Percentiles rank a stretch among this genome's conserved stretches.
Evolutionary conservation across 2,888 invertebrate species (phyloP).

Genomic region (Agonum fuliginosum): DNA sequence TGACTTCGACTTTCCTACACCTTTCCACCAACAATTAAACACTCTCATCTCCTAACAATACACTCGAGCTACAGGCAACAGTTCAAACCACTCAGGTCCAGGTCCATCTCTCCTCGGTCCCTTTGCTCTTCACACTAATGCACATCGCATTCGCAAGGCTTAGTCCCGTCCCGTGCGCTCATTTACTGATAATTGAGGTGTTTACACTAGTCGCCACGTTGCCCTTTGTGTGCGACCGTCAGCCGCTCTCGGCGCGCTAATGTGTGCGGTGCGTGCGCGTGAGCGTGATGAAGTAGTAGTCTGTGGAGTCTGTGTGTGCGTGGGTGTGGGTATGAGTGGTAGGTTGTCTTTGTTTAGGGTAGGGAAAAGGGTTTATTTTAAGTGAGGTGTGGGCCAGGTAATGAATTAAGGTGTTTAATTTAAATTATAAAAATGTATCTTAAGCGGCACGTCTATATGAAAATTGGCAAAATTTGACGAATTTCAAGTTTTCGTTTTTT

Average conservation of each 20-base stretch:
- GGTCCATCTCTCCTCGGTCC: too few species aligned
- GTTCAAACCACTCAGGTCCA: too few species aligned
- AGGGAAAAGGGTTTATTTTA: not conserved
- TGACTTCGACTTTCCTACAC: too few species aligned
- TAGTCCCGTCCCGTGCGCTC: not conserved
- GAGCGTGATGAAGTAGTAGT: constrained; percentile 44
- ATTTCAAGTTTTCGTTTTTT: too few species aligned
- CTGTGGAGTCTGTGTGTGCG: not conserved
- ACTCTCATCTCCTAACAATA: not conserved
- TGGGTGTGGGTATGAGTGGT: not conserved
- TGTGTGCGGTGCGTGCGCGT: constrained; percentile 37
- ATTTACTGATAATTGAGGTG: constrained; percentile 56
- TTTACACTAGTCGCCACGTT: constrained; percentile 44
- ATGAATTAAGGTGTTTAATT: too few species aligned
- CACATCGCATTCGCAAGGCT: not conserved
- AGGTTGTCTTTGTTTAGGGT: not conserved
- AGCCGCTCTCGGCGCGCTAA: constrained; percentile 39
- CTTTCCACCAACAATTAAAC: too few species aligned
- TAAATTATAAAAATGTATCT: too few species aligned
- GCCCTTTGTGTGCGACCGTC: constrained; percentile 30
- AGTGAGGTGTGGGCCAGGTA: too few species aligned
- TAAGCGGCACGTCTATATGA: too few species aligned
- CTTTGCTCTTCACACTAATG: not conserved
- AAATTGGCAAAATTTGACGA: too few species aligned
- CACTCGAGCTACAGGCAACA: too few species aligned